A percentile compares a stretch with the other conserved stretches of the same genome.
Conservation (phyloP, 2,888 invertebrate genomes). For the Hololepta plana region DNA sequence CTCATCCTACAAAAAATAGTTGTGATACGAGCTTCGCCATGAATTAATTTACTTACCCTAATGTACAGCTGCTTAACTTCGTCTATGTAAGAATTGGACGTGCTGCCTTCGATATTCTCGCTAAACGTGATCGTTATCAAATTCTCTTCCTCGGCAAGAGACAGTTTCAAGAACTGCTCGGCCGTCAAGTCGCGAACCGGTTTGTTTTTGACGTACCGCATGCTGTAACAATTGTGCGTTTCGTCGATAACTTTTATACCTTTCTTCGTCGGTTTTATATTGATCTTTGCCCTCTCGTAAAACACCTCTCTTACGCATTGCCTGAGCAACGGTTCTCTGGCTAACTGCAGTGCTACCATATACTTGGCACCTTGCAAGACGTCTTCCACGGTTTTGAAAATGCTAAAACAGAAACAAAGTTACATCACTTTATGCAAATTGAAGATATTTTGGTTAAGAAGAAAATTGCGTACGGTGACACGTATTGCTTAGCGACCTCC, state of each 20-base stretch:
- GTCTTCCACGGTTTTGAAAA: slow-evolving; percentile 57
- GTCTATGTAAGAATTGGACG: slow-evolving; percentile 60
- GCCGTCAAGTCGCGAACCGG: slow-evolving; percentile 75
- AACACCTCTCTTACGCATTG: slow-evolving; percentile 72
- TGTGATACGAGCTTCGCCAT: neutral
- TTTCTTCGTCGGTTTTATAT: slow-evolving; percentile 67
- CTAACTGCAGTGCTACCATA: slow-evolving; percentile 88
- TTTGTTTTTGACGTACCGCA: slow-evolving; percentile 86
- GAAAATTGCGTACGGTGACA: slow-evolving; percentile 28
- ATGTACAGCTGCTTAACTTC: slow-evolving; percentile 78
- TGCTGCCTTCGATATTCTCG: slow-evolving; percentile 63
- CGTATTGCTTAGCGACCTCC: slow-evolving; percentile 65
- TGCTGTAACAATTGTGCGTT: slow-evolving; percentile 65
- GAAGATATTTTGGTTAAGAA: no score
- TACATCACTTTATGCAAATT: slow-evolving; percentile 1
- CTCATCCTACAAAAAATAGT: slow-evolving; percentile 49
- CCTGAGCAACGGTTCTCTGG: slow-evolving; percentile 77
- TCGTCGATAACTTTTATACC: slow-evolving; percentile 94
- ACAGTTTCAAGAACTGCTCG: slow-evolving; percentile 77
- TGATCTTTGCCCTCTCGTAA: slow-evolving; percentile 73
- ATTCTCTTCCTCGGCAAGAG: slow-evolving; percentile 67
- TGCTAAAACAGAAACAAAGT: slow-evolving; percentile 20
- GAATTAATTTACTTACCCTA: slow-evolving; percentile 31
- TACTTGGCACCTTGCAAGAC: slow-evolving; percentile 79
- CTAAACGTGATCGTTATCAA: slow-evolving; percentile 54